phyloP scores from a whole-genome alignment of 1,140 invertebrate genomes.

The Chymomyza costata region DNA sequence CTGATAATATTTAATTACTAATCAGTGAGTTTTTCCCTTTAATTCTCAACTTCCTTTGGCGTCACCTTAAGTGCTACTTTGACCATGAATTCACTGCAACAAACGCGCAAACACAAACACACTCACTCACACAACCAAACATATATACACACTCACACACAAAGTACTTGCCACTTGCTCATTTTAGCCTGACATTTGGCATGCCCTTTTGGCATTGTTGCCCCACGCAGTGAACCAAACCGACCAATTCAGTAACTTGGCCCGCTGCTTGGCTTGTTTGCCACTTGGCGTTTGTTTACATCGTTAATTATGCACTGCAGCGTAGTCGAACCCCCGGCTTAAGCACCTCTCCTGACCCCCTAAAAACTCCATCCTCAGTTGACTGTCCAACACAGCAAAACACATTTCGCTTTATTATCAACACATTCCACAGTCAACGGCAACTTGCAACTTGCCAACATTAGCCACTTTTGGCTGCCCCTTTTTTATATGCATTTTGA shows the following conservation, averaged over 20 bases:
- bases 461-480: constrained; percentile 1
- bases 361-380: no score
- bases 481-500: neutral
- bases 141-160: neutral
- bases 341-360: neutral
- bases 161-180: neutral
- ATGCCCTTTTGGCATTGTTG: constrained; percentile 6
- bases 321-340: neutral
- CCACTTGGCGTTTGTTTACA: constrained; percentile 31
- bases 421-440: constrained; percentile 23
- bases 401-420: constrained; percentile 35
- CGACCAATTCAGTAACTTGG: neutral
- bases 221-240: no score
- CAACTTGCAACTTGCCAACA: constrained; percentile 23
- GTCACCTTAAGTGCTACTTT: constrained; percentile 8
- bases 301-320: constrained; percentile 30
- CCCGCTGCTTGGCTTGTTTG: constrained; percentile 8
- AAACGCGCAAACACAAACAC: constrained; percentile 2
- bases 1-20: no score
- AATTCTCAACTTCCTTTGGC: neutral
- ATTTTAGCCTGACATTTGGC: constrained; percentile 11
- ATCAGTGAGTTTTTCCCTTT: no score
- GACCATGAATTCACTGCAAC: constrained; percentile 42
- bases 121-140: neutral
- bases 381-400: constrained; percentile 7